These are phyloP conservation scores for Drosophila merina DNA, from an alignment of 2,888 invertebrate genomes.

Conservation along the genomic window DNA sequence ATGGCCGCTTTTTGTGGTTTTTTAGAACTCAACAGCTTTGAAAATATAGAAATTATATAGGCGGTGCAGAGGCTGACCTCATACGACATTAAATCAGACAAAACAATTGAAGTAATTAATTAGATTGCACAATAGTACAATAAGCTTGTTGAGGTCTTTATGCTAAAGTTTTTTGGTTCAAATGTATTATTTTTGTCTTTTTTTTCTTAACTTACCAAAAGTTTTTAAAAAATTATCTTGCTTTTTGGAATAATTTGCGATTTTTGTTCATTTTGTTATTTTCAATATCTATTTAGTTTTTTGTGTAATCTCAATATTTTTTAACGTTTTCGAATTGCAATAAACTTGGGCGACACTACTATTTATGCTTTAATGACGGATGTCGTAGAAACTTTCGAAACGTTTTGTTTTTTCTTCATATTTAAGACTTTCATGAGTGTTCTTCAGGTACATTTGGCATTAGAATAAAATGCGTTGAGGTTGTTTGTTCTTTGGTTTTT, in stretches of 20 bases:
- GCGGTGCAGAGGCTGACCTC: background rate
- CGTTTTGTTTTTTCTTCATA: conserved; percentile 30
- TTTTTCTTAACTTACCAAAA: conserved; percentile 75
- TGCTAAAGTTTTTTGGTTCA: conserved; percentile 9
- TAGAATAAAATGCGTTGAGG: conserved; percentile 1
- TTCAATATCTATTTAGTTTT: conserved; percentile 32
- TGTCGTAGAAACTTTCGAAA: conserved; percentile 43
- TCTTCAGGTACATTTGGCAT: conserved; percentile 40
- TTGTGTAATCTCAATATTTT: conserved; percentile 3
- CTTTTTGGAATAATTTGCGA: conserved; percentile 34
- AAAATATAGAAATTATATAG: background rate
- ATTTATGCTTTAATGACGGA: conserved; percentile 10
- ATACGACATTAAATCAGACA: conserved; percentile 4
- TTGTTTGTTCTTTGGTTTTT: conserved; percentile 29
- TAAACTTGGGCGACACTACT: conserved; percentile 20
- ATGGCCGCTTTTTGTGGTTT: conserved; percentile 48
- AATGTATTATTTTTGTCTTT: conserved; percentile 41
- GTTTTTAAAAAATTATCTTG: conserved; percentile 38
- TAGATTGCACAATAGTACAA: background rate
- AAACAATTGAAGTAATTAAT: background rate
- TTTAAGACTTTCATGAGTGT: conserved; percentile 24
- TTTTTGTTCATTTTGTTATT: conserved; percentile 20
- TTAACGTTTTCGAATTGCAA: conserved; percentile 7
- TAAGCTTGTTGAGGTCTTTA: conserved; percentile 22
- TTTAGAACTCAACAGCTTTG: conserved; percentile 56